A percentile compares a stretch with the other conserved stretches of the same genome.
Evolutionary conservation across 2,888 invertebrate species (phyloP).

Genomic region (Hemicrepidius hirtus): DNA sequence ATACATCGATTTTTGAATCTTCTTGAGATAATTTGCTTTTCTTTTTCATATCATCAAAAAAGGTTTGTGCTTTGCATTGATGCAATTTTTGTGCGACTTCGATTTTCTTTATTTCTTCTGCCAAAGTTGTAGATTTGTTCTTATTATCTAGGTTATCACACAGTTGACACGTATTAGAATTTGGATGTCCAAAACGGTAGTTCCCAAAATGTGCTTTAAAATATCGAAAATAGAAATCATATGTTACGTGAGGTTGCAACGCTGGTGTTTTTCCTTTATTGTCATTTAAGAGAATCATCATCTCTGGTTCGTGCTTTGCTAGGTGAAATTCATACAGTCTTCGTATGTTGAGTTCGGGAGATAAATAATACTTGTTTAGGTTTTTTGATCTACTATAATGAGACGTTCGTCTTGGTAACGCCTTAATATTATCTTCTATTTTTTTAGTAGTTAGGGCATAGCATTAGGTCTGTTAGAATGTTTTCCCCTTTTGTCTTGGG

Average conservation of each 20-base stretch:
- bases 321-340: slow-evolving; percentile 31
- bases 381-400: slow-evolving; percentile 33
- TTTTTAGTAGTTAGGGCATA: slow-evolving; percentile 8
- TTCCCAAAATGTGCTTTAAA: slow-evolving; percentile 24
- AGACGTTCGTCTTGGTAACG: slow-evolving; percentile 20
- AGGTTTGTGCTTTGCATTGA: slow-evolving; percentile 20
- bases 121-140: not conserved
- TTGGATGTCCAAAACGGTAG: too few species aligned
- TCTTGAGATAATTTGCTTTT: too few species aligned
- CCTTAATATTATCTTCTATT: slow-evolving; percentile 11
- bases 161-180: slow-evolving; percentile 26
- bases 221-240: slow-evolving; percentile 32
- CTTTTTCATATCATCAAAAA: slow-evolving; percentile 41
- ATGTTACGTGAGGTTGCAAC: too few species aligned
- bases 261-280: too few species aligned
- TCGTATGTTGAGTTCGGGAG: slow-evolving; percentile 29
- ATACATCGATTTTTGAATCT: too few species aligned
- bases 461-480: slow-evolving; percentile 9
- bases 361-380: slow-evolving; percentile 32
- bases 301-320: not conserved
- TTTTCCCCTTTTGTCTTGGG: not conserved
- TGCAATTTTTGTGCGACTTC: not conserved
- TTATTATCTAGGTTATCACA: slow-evolving; percentile 31
- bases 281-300: too few species aligned
- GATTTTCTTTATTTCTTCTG: not conserved